A percentile compares a stretch with the other conserved stretches of the same genome.
Conservation (phyloP, 2,888 invertebrate species). For the Dioctria linearis region DNA sequence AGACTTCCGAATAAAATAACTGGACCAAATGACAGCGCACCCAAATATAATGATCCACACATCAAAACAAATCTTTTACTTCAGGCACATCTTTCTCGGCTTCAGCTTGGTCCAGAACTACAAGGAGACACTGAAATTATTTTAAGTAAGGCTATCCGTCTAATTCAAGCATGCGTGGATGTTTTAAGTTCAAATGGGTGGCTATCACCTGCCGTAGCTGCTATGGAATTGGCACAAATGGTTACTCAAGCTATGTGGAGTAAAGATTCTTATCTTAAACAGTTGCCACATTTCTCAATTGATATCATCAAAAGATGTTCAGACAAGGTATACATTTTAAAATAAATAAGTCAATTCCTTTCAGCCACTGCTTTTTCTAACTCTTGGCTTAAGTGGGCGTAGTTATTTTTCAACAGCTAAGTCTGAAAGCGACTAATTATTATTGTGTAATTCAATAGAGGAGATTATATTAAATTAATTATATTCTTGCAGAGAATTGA, state of each 20-base stretch:
- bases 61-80: constrained; percentile 95
- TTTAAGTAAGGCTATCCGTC: constrained; percentile 84
- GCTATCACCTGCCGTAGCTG: constrained; percentile 97
- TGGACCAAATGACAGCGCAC: constrained; percentile 74
- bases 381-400: not conserved
- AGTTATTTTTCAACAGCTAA: not conserved
- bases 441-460: no score
- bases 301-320: constrained; percentile 93
- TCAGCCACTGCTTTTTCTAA: no score
- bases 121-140: constrained; percentile 96
- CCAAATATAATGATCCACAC: constrained; percentile 96
- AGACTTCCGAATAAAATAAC: constrained; percentile 77
- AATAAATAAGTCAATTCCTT: no score
- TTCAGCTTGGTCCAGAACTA: constrained; percentile 95
- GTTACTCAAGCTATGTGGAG: constrained; percentile 99
- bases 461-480: not conserved
- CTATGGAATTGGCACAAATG: constrained; percentile 99
- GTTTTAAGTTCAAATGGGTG: constrained; percentile 96
- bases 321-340: constrained; percentile 75
- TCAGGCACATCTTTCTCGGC: constrained; percentile 95
- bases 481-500: constrained; percentile 74
- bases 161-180: constrained; percentile 97
- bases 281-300: constrained; percentile 93
- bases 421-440: not conserved
- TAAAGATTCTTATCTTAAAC: constrained; percentile 97